Percentiles rank a stretch among this genome's conserved stretches.
Conservation (phyloP, 2,888 invertebrate species). For the Nomada lathburiana region DNA sequence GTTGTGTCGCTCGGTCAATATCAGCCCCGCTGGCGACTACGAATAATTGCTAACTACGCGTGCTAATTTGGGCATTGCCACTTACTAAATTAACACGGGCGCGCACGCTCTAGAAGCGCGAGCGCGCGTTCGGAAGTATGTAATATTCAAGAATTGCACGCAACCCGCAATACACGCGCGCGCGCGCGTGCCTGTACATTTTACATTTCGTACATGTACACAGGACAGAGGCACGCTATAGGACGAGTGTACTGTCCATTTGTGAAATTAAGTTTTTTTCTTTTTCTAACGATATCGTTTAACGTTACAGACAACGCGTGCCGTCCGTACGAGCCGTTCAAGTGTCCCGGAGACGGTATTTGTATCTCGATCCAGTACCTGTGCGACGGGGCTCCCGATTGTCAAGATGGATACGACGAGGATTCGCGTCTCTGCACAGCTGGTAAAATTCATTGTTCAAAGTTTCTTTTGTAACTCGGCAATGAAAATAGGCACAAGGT, state of each 20-base stretch:
- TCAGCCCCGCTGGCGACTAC: constrained; percentile 19
- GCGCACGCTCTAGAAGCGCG: background rate
- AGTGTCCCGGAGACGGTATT: constrained; percentile 96
- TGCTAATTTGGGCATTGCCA: constrained; percentile 38
- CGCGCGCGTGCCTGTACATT: no score
- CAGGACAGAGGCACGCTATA: no score
- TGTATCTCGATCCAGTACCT: constrained; percentile 98
- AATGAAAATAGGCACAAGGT: constrained; percentile 24
- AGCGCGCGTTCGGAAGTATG: background rate
- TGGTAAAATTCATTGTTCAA: constrained; percentile 85
- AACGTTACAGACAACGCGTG: constrained; percentile 88
- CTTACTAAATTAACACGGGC: constrained; percentile 23
- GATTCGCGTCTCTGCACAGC: constrained; percentile 97
- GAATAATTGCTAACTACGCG: constrained; percentile 26
- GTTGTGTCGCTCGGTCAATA: constrained; percentile 52
- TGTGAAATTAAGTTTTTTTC: background rate
- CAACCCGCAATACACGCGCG: background rate
- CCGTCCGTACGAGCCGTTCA: constrained; percentile 98
- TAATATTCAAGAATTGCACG: background rate
- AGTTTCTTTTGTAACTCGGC: background rate
- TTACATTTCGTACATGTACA: no score
- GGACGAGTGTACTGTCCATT: background rate
- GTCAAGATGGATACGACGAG: constrained; percentile 97
- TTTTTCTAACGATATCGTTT: background rate
- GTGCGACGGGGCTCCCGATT: constrained; percentile 97